Evolutionary conservation across 1,140 invertebrate species (phyloP).

Genomic region (Sarcophaga bullata): DNA sequence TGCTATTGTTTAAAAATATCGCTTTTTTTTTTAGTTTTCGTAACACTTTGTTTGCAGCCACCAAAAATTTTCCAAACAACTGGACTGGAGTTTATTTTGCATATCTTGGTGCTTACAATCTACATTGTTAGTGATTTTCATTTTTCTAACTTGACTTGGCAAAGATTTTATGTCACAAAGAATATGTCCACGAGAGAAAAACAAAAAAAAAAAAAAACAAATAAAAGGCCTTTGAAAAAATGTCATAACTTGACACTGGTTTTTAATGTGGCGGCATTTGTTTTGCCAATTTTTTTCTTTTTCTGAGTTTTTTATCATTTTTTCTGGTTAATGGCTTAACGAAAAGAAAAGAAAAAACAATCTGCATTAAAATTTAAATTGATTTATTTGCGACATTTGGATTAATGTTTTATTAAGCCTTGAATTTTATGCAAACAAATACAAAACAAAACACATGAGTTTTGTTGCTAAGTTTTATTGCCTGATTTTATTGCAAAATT

Average conservation of each 20-base stretch:
- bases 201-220: too few relatives aligned
- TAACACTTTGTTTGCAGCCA: not conserved
- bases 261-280: conserved; percentile 35
- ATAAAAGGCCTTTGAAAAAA: conserved; percentile 15
- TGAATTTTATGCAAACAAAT: not conserved
- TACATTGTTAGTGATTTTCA: not conserved
- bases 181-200: too few relatives aligned
- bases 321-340: not conserved
- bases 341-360: not conserved
- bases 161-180: conserved; percentile 18
- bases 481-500: not conserved
- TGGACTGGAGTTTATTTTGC: not conserved
- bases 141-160: too few relatives aligned
- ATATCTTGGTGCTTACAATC: not conserved
- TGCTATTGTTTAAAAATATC: not conserved
- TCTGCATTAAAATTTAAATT: conserved; percentile 38
- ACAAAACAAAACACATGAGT: too few relatives aligned
- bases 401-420: conserved; percentile 38
- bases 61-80: not conserved
- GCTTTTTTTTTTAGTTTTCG: not conserved
- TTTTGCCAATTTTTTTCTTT: not conserved
- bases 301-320: not conserved
- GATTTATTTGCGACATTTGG: conserved; percentile 33
- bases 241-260: conserved; percentile 38
- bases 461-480: too few relatives aligned